Evolutionary conservation across 2,797 vertebrate species (phyloP), one percentile per base, ranked within the genome.

Genomic region (Chaunax sp.): DNA sequence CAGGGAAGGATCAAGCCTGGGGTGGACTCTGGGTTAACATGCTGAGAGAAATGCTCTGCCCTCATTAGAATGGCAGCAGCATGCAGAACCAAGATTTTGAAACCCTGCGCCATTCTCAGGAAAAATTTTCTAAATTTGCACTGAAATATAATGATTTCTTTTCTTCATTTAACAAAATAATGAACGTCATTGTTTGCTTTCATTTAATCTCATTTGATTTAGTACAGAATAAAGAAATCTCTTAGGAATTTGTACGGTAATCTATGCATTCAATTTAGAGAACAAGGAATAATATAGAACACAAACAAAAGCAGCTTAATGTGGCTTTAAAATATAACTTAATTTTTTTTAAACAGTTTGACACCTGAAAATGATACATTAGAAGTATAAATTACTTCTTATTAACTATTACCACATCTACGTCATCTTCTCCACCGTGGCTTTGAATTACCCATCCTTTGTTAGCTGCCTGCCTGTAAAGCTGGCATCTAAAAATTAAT

Each of bases 11-110:
- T 58, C 57, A 22, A 51, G 78, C 79, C 82, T 15, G 64, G 73
- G n/a, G 76, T 61, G 72, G 19, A 67, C 44, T 82, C 78, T 71
- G 72, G 61, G 56, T 72, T 54, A 60, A 68, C 46, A 1, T 22
- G 53, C 78, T 82, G 85, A 53, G 41, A 49, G 72, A 45, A 19
- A 12, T 9, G 45, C n/a, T 22, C 61, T 60, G 69, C 72, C 65
- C 49, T 22, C 16, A 4, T 30, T 74, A n/a, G 18, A 77, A 68
- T 57, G 68, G 19, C 58, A 67, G 62, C 58, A 78, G 52, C 44
- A 49, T 30, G 33, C 37, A 56, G 22, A 19, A 28, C 20, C 9
- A 51, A 45, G 41, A 47, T 45, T 44, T 30, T 22, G n/a, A 14
- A n/a, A n/a, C n/a, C n/a, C n/a, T n/a, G n/a, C n/a, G n/a, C n/a